Percentiles rank a stretch among this genome's conserved stretches.
These are phyloP conservation scores for Aegotheles bennettii DNA, from an alignment of 2,113 vertebrate species.

Conservation along the genomic window DNA sequence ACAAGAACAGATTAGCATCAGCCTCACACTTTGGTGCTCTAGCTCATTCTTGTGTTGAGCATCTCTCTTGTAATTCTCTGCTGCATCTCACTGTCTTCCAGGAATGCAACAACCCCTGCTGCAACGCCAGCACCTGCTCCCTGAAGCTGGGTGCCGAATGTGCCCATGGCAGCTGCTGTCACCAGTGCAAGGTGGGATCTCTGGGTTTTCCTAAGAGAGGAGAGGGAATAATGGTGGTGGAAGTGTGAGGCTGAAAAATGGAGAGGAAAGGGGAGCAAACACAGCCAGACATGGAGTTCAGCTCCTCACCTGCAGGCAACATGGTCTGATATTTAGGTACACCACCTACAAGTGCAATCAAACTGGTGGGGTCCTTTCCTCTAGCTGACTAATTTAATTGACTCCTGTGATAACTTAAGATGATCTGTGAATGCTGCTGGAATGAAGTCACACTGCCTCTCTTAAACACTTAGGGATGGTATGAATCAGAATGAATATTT, in stretches of 20 bases:
- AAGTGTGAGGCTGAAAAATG: background rate
- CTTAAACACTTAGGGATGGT: background rate
- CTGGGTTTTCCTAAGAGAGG: background rate
- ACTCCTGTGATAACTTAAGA: background rate
- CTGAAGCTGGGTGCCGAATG: conserved; percentile 87
- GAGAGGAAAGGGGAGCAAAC: background rate
- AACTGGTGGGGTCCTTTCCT: background rate
- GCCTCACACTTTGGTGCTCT: background rate
- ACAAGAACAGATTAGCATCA: background rate
- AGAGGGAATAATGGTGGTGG: background rate
- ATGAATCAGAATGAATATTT: background rate
- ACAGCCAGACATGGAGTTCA: background rate
- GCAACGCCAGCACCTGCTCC: conserved; percentile 90
- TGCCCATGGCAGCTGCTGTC: conserved; percentile 92
- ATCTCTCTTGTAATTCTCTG: background rate
- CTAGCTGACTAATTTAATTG: background rate
- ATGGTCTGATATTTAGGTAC: background rate
- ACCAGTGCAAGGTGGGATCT: conserved; percentile 86
- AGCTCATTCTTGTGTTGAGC: background rate
- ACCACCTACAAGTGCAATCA: background rate
- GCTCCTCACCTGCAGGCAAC: background rate
- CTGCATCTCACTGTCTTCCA: conserved; percentile 5
- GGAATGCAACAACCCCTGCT: conserved; percentile 94
- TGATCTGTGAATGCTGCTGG: background rate
- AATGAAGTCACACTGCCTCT: background rate